Conservation (phyloP, 2,113 vertebrate genomes). For the Sylvietta virens region DNA sequence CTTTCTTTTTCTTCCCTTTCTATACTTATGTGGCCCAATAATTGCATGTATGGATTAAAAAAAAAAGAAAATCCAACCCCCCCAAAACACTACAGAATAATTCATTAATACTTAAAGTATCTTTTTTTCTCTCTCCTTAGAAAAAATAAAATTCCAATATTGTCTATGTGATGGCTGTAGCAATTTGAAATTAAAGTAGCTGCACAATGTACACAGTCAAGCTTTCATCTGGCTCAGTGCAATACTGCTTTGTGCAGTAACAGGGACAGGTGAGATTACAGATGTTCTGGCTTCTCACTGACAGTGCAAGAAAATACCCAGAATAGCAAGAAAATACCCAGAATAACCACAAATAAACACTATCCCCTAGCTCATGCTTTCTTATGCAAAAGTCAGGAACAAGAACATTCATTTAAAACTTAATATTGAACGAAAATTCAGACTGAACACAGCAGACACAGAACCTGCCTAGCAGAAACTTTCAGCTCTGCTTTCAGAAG, state of each 20-base stretch:
- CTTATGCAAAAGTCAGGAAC: neutral
- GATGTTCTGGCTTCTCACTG: neutral
- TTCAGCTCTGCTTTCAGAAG: slow-evolving; percentile 11
- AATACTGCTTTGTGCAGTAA: neutral
- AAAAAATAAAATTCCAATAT: neutral
- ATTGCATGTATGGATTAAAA: neutral
- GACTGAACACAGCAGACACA: neutral
- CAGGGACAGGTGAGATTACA: slow-evolving; percentile 18
- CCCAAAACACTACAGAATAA: neutral
- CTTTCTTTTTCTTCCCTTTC: neutral
- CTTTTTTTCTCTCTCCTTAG: neutral
- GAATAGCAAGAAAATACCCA: neutral
- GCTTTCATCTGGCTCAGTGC: neutral
- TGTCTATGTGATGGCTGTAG: neutral
- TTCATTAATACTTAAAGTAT: neutral
- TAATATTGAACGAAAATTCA: neutral
- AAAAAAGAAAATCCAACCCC: accelerated
- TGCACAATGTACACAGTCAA: accelerated
- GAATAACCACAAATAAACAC: neutral
- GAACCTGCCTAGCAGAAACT: slow-evolving; percentile 31
- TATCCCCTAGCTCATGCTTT: neutral
- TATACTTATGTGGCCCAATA: neutral
- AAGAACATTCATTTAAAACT: neutral
- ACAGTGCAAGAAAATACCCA: neutral
- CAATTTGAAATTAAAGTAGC: neutral